These are phyloP conservation scores for Diprion similis DNA, from an alignment of 1,140 invertebrate species.

Conservation along the genomic window DNA sequence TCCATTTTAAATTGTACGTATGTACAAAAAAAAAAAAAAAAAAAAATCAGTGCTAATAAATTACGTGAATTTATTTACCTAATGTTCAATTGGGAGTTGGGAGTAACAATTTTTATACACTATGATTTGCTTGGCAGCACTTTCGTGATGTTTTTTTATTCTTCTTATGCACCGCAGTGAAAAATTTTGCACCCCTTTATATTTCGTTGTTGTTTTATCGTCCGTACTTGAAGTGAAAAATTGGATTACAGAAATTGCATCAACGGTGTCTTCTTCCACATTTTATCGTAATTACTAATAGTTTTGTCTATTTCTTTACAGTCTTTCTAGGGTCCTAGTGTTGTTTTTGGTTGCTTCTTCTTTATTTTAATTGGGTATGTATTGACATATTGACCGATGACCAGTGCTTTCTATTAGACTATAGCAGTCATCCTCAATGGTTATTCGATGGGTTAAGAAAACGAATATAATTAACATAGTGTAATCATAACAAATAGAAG, in stretches of 20 bases:
- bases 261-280: background rate
- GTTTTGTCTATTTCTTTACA: conserved; percentile 10
- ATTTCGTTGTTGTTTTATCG: background rate
- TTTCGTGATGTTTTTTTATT: background rate
- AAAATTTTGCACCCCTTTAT: background rate
- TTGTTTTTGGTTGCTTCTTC: conserved; percentile 17
- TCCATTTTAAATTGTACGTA: too few relatives aligned
- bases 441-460: too few relatives aligned
- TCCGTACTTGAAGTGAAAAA: background rate
- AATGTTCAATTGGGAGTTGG: too few relatives aligned
- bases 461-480: too few relatives aligned
- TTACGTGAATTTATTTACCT: too few relatives aligned
- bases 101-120: too few relatives aligned
- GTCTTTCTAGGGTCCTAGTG: conserved; percentile 7
- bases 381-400: background rate
- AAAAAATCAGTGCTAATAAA: too few relatives aligned
- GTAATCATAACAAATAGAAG: too few relatives aligned
- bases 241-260: background rate
- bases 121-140: background rate
- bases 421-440: too few relatives aligned
- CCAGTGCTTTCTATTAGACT: too few relatives aligned
- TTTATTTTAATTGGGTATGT: conserved; percentile 20
- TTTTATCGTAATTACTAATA: background rate
- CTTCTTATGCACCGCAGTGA: background rate
- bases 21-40: too few relatives aligned